phyloP scores from a whole-genome alignment of 2,113 vertebrate species.

The Myrmecobius fasciatus region DNA sequence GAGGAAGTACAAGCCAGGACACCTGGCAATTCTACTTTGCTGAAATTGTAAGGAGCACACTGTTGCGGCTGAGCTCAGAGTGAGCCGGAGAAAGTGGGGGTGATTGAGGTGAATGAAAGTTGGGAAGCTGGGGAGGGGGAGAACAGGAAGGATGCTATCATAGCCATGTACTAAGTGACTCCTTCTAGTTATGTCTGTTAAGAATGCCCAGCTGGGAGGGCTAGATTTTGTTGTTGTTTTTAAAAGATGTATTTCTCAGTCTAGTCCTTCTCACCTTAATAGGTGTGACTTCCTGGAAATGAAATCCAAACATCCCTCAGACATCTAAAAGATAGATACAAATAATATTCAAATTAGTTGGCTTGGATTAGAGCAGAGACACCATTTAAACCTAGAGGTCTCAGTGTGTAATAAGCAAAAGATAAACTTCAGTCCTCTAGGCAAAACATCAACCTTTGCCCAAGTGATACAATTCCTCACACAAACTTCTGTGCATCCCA shows the following conservation, averaged over 20 bases:
- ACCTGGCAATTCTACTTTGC: background rate
- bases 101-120: background rate
- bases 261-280: background rate
- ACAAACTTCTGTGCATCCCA: background rate
- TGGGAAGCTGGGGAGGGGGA: background rate
- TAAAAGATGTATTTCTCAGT: background rate
- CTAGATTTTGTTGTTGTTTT: background rate
- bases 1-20: background rate
- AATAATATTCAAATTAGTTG: rapidly evolving
- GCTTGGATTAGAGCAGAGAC: background rate
- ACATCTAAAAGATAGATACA: background rate
- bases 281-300: background rate
- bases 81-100: too few species aligned
- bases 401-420: background rate
- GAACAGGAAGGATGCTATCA: background rate
- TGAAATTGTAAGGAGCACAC: background rate
- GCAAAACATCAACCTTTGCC: background rate
- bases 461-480: background rate
- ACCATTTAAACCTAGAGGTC: background rate
- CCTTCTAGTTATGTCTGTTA: background rate
- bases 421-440: background rate
- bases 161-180: background rate
- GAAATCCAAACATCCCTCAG: background rate
- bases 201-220: background rate
- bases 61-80: background rate